Percentiles rank a stretch among this genome's conserved stretches.
phyloP scores from a whole-genome alignment of 2,113 vertebrate genomes.

The Callocephalon fimbriatum region DNA sequence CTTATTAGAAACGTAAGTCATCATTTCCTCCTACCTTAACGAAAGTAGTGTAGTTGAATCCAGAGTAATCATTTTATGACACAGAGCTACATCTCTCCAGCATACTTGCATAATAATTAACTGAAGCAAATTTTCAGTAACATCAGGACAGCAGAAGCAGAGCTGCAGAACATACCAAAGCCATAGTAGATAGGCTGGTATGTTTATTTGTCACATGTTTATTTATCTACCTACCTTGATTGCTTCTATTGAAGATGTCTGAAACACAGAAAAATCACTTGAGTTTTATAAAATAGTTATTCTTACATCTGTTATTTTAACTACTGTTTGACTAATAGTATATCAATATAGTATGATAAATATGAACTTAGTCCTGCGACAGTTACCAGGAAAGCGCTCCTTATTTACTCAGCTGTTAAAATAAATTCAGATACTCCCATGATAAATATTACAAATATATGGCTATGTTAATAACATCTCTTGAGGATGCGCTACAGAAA shows the following conservation, averaged over 20 bases:
- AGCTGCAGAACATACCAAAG: neutral
- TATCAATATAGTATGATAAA: neutral
- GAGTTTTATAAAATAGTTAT: neutral
- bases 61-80: slow-evolving; percentile 17
- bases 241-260: neutral
- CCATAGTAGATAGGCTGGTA: neutral
- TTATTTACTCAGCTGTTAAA: slow-evolving; percentile 16
- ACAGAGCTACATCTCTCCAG: neutral
- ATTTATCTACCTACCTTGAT: neutral
- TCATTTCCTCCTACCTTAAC: slow-evolving; percentile 23
- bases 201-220: accelerated
- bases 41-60: neutral
- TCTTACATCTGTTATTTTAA: neutral
- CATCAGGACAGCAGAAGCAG: neutral
- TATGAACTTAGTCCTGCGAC: neutral
- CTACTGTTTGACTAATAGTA: neutral
- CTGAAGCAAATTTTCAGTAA: neutral
- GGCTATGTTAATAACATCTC: neutral
- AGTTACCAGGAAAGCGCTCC: neutral
- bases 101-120: neutral
- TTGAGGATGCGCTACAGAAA: neutral
- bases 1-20: slow-evolving; percentile 1
- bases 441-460: neutral
- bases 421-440: slow-evolving; percentile 1
- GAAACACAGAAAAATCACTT: neutral